Conservation (phyloP, 2,797 vertebrate species). For the Siniperca obscura region DNA sequence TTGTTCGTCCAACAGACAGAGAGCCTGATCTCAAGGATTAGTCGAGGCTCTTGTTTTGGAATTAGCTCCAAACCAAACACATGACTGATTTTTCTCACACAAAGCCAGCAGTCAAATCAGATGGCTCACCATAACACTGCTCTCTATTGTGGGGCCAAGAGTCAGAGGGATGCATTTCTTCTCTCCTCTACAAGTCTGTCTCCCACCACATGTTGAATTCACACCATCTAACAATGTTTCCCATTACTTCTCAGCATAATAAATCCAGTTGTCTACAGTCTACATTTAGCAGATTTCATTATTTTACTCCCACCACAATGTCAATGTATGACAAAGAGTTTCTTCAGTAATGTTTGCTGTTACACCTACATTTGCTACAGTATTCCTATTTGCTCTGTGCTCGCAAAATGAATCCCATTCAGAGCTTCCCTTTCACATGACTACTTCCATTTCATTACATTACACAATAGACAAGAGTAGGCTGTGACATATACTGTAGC, state of each 20-base stretch:
- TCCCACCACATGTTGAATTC: constrained; percentile 70
- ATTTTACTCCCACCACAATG: constrained; percentile 52
- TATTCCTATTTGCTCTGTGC: constrained; percentile 31
- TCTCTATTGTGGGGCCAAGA: constrained; percentile 73
- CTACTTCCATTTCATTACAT: constrained; percentile 34
- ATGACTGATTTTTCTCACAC: constrained; percentile 80
- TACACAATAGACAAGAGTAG: constrained; percentile 25
- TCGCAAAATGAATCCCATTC: constrained; percentile 45
- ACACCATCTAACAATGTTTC: constrained; percentile 65
- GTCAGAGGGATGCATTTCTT: constrained; percentile 67
- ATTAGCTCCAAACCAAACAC: constrained; percentile 82
- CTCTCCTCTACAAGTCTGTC: constrained; percentile 68
- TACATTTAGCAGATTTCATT: constrained; percentile 31
- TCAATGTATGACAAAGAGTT: constrained; percentile 45
- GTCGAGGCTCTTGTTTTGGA: constrained; percentile 76
- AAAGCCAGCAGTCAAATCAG: constrained; percentile 80
- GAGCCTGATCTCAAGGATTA: constrained; percentile 77
- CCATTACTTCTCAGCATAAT: constrained; percentile 51
- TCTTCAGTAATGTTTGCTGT: constrained; percentile 32
- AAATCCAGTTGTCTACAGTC: background rate
- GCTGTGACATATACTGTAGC: background rate
- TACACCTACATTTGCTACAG: constrained; percentile 32
- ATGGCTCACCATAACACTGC: constrained; percentile 73
- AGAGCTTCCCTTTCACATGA: constrained; percentile 29
- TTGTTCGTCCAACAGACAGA: constrained; percentile 66